Conservation (phyloP, 2,888 invertebrate species). For the Yponomeuta malinellus region DNA sequence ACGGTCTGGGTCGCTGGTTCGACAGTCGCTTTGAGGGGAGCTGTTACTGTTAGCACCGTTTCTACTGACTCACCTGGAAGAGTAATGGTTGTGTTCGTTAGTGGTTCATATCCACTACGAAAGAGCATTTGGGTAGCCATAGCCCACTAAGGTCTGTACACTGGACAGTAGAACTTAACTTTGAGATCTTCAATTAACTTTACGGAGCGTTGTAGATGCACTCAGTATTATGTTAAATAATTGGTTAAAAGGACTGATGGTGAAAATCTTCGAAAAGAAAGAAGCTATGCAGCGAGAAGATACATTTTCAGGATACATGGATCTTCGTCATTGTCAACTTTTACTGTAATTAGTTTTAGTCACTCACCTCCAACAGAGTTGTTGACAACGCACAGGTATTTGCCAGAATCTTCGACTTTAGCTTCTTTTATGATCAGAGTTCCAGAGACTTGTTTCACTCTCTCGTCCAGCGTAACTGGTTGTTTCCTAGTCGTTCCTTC, state of each 20-base stretch:
- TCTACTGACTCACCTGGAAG: constrained; percentile 92
- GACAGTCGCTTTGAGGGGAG: constrained; percentile 90
- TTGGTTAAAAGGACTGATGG: too few relatives aligned
- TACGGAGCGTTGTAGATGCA: too few relatives aligned
- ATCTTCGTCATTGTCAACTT: too few relatives aligned
- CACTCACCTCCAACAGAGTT: constrained; percentile 90
- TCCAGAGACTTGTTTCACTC: constrained; percentile 94
- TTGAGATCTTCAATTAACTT: too few relatives aligned
- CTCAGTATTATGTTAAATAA: too few relatives aligned
- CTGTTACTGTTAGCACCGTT: constrained; percentile 93
- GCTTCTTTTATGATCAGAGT: constrained; percentile 95
- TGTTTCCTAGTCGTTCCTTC: constrained; percentile 91
- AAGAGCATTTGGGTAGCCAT: too few relatives aligned
- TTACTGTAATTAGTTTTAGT: background rate
- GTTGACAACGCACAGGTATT: constrained; percentile 95
- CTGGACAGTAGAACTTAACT: too few relatives aligned
- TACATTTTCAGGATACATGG: too few relatives aligned
- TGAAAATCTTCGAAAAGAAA: too few relatives aligned
- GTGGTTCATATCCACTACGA: too few relatives aligned
- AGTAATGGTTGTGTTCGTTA: background rate
- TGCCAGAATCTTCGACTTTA: constrained; percentile 93
- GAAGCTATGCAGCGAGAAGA: too few relatives aligned
- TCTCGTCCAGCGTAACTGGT: constrained; percentile 91
- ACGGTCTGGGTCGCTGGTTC: constrained; percentile 94
- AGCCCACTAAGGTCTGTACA: too few relatives aligned